phyloP scores from a whole-genome alignment of 2,797 vertebrate genomes.

The Pempheris klunzingeri region DNA sequence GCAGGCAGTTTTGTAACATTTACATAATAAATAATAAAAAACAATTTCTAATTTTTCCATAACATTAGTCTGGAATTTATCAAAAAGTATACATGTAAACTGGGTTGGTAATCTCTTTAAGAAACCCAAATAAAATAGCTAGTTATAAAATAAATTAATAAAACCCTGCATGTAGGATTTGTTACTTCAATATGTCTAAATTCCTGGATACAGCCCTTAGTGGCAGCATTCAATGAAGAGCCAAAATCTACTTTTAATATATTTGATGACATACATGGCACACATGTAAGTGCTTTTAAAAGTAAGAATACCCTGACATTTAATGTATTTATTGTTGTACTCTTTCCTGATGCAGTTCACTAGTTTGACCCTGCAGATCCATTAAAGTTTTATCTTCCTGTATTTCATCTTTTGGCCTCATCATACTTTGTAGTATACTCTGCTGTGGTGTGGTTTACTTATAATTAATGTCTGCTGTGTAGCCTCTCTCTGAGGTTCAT shows the following conservation, averaged over 20 bases:
- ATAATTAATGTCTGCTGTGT: constrained; percentile 10
- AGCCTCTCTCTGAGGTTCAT: neutral
- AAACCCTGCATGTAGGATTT: neutral
- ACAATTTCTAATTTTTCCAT: neutral
- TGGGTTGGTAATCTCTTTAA: neutral
- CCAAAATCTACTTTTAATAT: neutral
- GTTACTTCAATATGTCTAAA: neutral
- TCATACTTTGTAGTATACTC: constrained; percentile 11
- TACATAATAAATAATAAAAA: neutral
- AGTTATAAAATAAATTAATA: too few species aligned
- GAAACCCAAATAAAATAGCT: too few species aligned
- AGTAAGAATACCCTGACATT: neutral
- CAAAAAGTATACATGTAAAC: neutral
- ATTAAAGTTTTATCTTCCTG: constrained; percentile 35
- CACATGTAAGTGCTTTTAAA: neutral
- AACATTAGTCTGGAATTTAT: neutral
- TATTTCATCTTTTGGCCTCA: constrained; percentile 20
- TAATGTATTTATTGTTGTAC: neutral
- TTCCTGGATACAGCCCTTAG: neutral
- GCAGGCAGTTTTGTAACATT: neutral
- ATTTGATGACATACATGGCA: neutral
- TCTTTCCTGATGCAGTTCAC: constrained; percentile 14
- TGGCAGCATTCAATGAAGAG: neutral
- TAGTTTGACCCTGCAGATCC: constrained; percentile 27
- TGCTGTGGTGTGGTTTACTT: neutral